Evolutionary conservation across 2,888 invertebrate species (phyloP), one percentile per base, ranked within the genome.

Genomic region (Polyommatus iphigenia): DNA sequence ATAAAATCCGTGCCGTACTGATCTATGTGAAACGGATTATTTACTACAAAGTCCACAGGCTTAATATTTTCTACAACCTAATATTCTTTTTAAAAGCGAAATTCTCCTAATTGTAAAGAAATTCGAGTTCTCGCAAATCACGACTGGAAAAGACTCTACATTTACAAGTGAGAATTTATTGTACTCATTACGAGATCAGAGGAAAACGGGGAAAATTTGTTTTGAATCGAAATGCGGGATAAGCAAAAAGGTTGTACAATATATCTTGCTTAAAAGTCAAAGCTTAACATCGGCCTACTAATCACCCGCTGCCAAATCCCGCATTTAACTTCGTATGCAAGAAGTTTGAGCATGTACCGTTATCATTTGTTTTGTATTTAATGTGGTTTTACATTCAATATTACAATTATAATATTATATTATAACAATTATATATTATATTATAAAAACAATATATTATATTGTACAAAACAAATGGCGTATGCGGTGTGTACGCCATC

Each of bases 241-340:
- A 67, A 32, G 15, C 7, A 15, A 67, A 67, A 67, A 67, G 67
- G 67, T 67, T 67, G 20, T 32, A 67, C 67, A 67, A 67, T 67
- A 18, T 67, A 67, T 67, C 15, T 67, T 62, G 59, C 62, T 62
- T 67, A 67, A 67, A 32, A 67, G 29, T 67, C 15, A 32, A 67
- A 1, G 6, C 62, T 59, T 59, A 36, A 29, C 62, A 7, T 67
- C 7, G 13, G 62, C 62, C 29, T 62, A 13, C 62, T 29, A 10
- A 67, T 67, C 29, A 67, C 62, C 10, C 8, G 5, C n/a, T 15
- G 62, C 10, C 10, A 29, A 67, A 13, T 24, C 62, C 29, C 29
- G 15, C 29, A 67, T 67, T 67, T 13, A 24, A 67, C 62, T 24
- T 62, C 29, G 29, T 29, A 13, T 0, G 3, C 62, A 15, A 67